Evolutionary conservation across 2,113 vertebrate genomes (phyloP).

Genomic region (Urocitellus parryii): DNA sequence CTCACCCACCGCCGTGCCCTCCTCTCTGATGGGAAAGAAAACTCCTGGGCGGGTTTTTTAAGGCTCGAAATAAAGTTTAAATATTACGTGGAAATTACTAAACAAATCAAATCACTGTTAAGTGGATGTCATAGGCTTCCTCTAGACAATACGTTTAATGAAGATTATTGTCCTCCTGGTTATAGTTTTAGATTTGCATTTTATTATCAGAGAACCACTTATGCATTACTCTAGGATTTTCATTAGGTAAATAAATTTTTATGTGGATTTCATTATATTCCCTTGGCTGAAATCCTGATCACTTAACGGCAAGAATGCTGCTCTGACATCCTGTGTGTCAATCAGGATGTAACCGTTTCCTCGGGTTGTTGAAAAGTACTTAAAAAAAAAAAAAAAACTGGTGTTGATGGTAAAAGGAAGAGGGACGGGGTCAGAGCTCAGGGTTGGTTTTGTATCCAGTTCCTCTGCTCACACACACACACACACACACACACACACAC

Average conservation of each 20-base stretch:
- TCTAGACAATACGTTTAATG: slow-evolving; percentile 87
- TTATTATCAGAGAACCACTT: slow-evolving; percentile 86
- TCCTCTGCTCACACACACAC: neutral
- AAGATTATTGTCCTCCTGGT: slow-evolving; percentile 86
- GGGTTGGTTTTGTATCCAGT: neutral
- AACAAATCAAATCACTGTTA: slow-evolving; percentile 88
- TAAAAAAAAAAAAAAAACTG: slow-evolving; percentile 26
- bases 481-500: neutral
- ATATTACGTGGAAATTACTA: slow-evolving; percentile 85
- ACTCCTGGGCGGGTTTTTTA: slow-evolving; percentile 73
- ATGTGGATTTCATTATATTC: slow-evolving; percentile 87
- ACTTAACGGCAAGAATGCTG: slow-evolving; percentile 84
- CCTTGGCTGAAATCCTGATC: slow-evolving; percentile 87
- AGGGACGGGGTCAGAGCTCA: slow-evolving; percentile 66
- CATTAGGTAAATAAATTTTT: slow-evolving; percentile 87
- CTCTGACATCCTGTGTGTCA: slow-evolving; percentile 87
- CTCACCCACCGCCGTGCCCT: neutral
- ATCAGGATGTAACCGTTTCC: slow-evolving; percentile 89
- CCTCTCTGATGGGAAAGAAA: slow-evolving; percentile 40
- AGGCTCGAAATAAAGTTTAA: slow-evolving; percentile 84
- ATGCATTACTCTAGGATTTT: slow-evolving; percentile 81
- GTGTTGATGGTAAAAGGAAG: slow-evolving; percentile 77
- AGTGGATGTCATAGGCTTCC: slow-evolving; percentile 84
- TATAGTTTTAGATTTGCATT: slow-evolving; percentile 87
- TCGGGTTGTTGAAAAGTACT: slow-evolving; percentile 83